Evolutionary conservation across 2,888 invertebrate species (phyloP), one percentile per base, ranked within the genome.

Genomic region (Pilophorus perplexus): DNA sequence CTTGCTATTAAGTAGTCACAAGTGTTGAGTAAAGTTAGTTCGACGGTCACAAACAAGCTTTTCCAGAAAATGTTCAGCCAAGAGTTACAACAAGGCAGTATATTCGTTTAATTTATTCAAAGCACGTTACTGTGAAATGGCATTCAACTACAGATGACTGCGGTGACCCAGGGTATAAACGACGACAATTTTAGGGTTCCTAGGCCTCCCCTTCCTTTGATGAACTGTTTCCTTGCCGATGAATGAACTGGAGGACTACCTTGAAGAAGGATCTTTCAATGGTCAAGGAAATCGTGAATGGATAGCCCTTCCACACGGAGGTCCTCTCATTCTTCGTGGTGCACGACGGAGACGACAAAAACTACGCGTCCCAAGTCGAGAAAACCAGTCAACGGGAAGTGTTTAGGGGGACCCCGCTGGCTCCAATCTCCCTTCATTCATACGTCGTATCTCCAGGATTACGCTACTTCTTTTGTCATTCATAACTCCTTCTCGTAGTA

Each of bases 241-340:
- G 46, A 46, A 46, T 46, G 46, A 46, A 46, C n/a, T 20, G 16
- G n/a, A 46, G 46, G 46, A 23, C 40, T 2, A 18, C 20, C n/a
- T 42, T 16, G 8, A 42, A 20, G 16, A 14, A 16, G 16, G 42
- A n/a, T 46, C 46, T 23, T 20, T 46, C 46, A 46, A 46, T 46
- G 46, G 46, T 22, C 46, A 46, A 22, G 46, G 23, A 46, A 46
- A 46, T 12, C 46, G 46, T 46, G 46, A 46, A 46, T 46, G 46
- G n/a, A 46, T 12, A 46, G 20, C 46, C 44, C 20, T 22, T 1
- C n/a, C 38, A 2, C 10, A n/a, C 22, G 12, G 22, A 20, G 2
- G 12, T 6, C 46, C 46, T 46, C 46, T 18, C 46, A 10, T 4
- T 12, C 4, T 20, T 12, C 22, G 23, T 10, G 46, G 20, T 46